phyloP scores from a whole-genome alignment of 2,113 vertebrate genomes.

The Pycnonotus jocosus region DNA sequence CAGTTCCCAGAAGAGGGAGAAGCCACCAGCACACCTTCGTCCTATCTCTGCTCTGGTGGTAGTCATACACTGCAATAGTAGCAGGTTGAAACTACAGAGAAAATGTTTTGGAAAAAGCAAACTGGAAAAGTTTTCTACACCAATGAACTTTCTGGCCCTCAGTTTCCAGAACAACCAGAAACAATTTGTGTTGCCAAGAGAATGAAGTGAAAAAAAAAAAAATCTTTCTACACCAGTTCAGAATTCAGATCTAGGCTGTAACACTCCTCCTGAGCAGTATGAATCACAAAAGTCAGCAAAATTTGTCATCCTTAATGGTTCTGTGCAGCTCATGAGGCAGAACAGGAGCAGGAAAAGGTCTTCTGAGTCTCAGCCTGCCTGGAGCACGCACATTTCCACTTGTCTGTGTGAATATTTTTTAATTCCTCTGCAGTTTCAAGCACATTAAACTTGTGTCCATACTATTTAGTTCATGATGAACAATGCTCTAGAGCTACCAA shows the following conservation, averaged over 20 bases:
- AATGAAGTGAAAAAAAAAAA: neutral
- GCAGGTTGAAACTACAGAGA: neutral
- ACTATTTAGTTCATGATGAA: neutral
- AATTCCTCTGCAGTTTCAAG: neutral
- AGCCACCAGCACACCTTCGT: neutral
- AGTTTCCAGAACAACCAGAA: neutral
- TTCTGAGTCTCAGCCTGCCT: neutral
- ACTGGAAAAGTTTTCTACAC: neutral
- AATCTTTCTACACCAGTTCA: neutral
- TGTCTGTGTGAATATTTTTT: neutral
- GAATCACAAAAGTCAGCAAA: neutral
- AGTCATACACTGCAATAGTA: neutral
- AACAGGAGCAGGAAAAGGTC: neutral
- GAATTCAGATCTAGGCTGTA: neutral
- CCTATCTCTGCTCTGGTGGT: neutral
- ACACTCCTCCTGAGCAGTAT: neutral
- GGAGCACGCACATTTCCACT: neutral
- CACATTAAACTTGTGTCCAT: neutral
- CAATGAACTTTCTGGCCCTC: neutral
- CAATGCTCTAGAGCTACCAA: neutral
- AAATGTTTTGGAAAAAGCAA: neutral
- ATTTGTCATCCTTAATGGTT: neutral
- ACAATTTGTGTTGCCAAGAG: neutral
- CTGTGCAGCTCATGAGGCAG: neutral
- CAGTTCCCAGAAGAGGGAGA: neutral